Conservation (phyloP, 2,113 vertebrate species). For the Dasyurus viverrinus region DNA sequence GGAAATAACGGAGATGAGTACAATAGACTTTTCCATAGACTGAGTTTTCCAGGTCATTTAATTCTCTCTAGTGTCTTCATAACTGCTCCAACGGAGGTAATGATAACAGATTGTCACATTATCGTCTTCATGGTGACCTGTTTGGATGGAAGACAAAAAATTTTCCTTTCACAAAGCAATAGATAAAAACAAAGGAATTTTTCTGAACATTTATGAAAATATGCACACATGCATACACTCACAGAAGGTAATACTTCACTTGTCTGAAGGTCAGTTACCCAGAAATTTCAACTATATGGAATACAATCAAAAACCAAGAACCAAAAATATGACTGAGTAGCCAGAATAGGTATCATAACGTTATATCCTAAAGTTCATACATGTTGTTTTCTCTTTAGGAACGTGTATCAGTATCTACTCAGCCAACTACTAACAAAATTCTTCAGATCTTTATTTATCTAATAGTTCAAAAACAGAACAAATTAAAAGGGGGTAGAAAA, state of each 20-base stretch:
- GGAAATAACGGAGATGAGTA: conserved; percentile 81
- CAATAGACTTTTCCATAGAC: conserved; percentile 81
- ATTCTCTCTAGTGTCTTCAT: conserved; percentile 80
- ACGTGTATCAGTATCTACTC: not conserved
- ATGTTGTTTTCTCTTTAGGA: not conserved
- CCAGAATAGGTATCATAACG: not conserved
- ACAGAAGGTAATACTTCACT: not conserved
- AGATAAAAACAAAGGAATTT: conserved; percentile 44
- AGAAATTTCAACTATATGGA: not conserved
- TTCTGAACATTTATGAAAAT: not conserved
- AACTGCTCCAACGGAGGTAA: conserved; percentile 82
- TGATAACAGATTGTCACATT: conserved; percentile 84
- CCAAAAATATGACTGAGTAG: not conserved
- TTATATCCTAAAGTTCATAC: not conserved
- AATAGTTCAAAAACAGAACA: not conserved
- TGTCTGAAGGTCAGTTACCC: not conserved
- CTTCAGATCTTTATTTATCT: not conserved
- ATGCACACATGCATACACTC: not conserved
- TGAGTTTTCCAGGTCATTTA: conserved; percentile 87
- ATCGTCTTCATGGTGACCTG: conserved; percentile 74
- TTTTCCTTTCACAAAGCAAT: conserved; percentile 59
- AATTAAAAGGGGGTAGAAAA: not conserved
- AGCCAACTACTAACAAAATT: not conserved
- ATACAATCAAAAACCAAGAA: not conserved
- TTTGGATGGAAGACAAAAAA: conserved; percentile 78